Evolutionary conservation across 2,888 invertebrate species (phyloP), one percentile per base, ranked within the genome.

Genomic region (Biston stratarius): DNA sequence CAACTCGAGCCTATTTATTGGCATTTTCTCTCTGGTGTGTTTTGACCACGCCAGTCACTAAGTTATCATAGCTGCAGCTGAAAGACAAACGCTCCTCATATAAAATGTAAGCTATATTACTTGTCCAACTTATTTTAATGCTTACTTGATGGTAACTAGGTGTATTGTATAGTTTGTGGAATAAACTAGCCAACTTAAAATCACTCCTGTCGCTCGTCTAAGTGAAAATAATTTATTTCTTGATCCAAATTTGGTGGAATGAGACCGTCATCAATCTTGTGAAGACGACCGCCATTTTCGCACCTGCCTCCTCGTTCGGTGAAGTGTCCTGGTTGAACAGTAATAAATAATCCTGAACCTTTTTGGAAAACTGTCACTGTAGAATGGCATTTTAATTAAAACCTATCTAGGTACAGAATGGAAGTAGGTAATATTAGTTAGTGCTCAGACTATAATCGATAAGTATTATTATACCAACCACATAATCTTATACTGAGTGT

Each of bases 201-300:
- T 68, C 57, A 66, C 63, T 68, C 60, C 60, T 42, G 63, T 64
- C 63, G 38, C 68, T 67, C 64, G 63, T 68, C 62, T 64, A 68
- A 74, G 70, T 73, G 73, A 74, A 73, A 73, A 73, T 73, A 73
- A 74, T 73, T 73, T 73, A 74, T 74, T 71, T 69, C 70, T 60
- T 63, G 69, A 72, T 74, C 71, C 64, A 69, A 72, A 73, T 71
- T 73, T 68, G 59, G 62, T 48, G 55, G 63, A 69, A 69, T 65
- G 69, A 70, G 62, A 67, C 67, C 70, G 67, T 44, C 70, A 74
- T 74, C 74, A 74, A 74, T 74, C 74, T 71, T 70, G 40, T 2
- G 56, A 60, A 63, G 67, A 63, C 56, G 60, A 67, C 70, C 70
- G 70, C 72, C 67, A 70, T 73, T 74, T 74, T 71, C 73, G 73